These are phyloP conservation scores for Hedychridium roseum DNA, from an alignment of 2,888 invertebrate species.

Conservation along the genomic window DNA sequence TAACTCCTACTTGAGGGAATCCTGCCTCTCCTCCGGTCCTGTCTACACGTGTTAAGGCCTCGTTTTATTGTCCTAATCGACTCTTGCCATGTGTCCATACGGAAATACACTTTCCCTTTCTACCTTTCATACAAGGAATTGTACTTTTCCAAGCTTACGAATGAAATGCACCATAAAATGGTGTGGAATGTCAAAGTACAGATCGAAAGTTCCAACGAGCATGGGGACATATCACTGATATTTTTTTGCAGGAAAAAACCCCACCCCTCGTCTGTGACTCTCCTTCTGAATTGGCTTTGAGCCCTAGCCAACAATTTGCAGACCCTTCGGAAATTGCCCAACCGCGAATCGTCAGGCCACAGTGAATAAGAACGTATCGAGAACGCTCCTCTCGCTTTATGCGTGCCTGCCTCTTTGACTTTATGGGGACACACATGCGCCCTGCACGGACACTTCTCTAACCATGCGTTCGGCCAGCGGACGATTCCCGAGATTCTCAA, in stretches of 20 bases:
- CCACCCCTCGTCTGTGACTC: conserved; percentile 11
- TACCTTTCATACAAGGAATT: too few species aligned
- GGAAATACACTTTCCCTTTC: too few species aligned
- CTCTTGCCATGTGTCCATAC: too few species aligned
- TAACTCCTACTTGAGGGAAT: not conserved
- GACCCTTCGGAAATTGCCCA: conserved; percentile 36
- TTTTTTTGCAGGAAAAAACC: conserved; percentile 19
- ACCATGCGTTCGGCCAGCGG: too few species aligned
- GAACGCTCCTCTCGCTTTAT: too few species aligned
- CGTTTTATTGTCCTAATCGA: too few species aligned
- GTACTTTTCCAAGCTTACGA: too few species aligned
- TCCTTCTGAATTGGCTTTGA: conserved; percentile 32
- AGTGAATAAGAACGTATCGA: conserved; percentile 38
- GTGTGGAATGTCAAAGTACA: too few species aligned
- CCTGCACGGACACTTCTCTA: conserved; percentile 13
- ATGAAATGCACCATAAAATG: too few species aligned
- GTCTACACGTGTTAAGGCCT: conserved; percentile 1
- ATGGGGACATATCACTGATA: conserved; percentile 30
- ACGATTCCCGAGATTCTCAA: not conserved
- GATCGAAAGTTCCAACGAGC: conserved; percentile 24
- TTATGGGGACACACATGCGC: conserved; percentile 31
- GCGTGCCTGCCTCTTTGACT: conserved; percentile 33
- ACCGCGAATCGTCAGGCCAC: conserved; percentile 31
- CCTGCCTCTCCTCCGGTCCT: not conserved
- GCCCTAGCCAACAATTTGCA: conserved; percentile 38